phyloP scores from a whole-genome alignment of 2,888 invertebrate species.

The Thyatira batis region DNA sequence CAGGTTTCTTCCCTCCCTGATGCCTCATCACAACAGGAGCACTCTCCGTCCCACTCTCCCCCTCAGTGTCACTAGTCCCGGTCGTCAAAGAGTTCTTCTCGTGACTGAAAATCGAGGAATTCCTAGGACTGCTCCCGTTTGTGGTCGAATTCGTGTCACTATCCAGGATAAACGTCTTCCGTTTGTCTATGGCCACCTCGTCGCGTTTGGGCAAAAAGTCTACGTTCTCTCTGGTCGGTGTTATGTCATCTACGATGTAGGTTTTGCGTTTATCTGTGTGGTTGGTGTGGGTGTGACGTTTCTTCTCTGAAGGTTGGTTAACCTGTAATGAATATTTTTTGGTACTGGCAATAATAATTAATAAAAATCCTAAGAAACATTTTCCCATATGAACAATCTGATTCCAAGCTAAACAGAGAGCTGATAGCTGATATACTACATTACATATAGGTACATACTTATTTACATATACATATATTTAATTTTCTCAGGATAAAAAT shows the following conservation, averaged over 20 bases:
- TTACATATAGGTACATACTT: too few relatives aligned
- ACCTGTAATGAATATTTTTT: too few relatives aligned
- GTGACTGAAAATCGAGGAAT: slow-evolving; percentile 73
- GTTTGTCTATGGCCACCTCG: slow-evolving; percentile 60
- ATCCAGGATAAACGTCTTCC: slow-evolving; percentile 74
- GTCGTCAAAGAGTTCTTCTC: slow-evolving; percentile 60
- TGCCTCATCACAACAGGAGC: slow-evolving; percentile 67
- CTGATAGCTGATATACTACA: too few relatives aligned
- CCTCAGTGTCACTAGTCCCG: slow-evolving; percentile 71
- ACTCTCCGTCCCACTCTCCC: slow-evolving; percentile 71
- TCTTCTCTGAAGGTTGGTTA: slow-evolving; percentile 60
- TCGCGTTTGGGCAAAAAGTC: slow-evolving; percentile 52
- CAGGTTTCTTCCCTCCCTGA: slow-evolving; percentile 42
- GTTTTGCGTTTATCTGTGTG: slow-evolving; percentile 67
- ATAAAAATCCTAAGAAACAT: too few relatives aligned
- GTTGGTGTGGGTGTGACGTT: slow-evolving; percentile 51
- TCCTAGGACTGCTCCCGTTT: slow-evolving; percentile 74
- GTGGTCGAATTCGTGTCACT: slow-evolving; percentile 76
- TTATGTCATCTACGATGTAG: slow-evolving; percentile 67
- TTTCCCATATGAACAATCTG: too few relatives aligned
- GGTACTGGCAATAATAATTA: too few relatives aligned
- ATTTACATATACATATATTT: too few relatives aligned
- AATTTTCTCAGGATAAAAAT: too few relatives aligned
- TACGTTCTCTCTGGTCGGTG: slow-evolving; percentile 69
- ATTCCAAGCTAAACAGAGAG: too few relatives aligned